Evolutionary conservation across 2,888 invertebrate genomes (phyloP), one percentile per base, ranked within the genome.

Genomic region (Hydroisotoma schaefferi): DNA sequence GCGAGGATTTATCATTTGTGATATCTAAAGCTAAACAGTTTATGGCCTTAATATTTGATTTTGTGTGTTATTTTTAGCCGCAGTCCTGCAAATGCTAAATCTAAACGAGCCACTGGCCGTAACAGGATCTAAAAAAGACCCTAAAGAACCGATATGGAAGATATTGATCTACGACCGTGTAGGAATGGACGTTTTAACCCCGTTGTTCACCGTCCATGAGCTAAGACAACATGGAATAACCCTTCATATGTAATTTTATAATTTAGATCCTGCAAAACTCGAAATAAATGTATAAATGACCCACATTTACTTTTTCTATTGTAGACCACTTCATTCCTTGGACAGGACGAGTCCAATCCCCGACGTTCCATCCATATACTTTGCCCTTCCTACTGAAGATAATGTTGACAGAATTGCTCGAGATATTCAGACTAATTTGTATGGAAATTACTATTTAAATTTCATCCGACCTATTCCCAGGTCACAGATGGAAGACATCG

Each of bases 151-250:
- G 25, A 87, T 89, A 15, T 97, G 95, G 95, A 97, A 97, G 81
- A 87, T 99, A 59, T 80, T 99, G 63, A 86, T 99, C 65, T 98
- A 97, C 76, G 99, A 99, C 77, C 84, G 91, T 74, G 86, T 89
- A 71, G 98, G 98, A 2, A 98, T 99, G 80, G 98, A 99, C 76
- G 94, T 99, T 52, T 94, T 99, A 73, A 95, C 98, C 15, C 98
- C 99, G 0, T 79, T 99, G 55, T 84, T 99, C 75, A 91, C 94
- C 22, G 88, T 99, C 20, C 94, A 94, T 77, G 97, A 99, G 75
- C 81, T 99, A 2, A 79, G 98, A 73, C 97, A 98, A 77, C 80
- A 94, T 74, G 98, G 99, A 65, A 94, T 99, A 43, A 99, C 99
- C 37, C 83, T 99, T 63, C 97, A 99, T 82, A 86, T 99, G 92